phyloP scores from a whole-genome alignment of 2,888 invertebrate genomes.

The Siphonodentalium dalli region DNA sequence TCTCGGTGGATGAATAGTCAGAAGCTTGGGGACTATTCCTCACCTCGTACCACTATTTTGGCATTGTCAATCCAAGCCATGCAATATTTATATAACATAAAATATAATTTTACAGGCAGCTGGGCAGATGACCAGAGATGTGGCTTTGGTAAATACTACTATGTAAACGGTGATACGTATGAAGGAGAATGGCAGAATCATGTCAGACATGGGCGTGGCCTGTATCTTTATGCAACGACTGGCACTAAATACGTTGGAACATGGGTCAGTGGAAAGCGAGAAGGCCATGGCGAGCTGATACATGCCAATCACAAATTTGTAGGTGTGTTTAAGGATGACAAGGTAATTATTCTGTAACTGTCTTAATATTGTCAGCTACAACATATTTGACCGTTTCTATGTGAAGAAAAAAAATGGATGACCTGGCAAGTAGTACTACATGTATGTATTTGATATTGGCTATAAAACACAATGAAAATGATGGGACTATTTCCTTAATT shows the following conservation, averaged over 20 bases:
- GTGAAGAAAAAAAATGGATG: too few relatives aligned
- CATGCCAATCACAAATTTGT: conserved; percentile 65
- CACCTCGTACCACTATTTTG: too few relatives aligned
- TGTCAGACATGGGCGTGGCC: conserved; percentile 63
- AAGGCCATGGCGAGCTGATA: conserved; percentile 63
- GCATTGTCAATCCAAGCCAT: too few relatives aligned
- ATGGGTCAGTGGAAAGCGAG: conserved; percentile 62
- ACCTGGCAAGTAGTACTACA: too few relatives aligned
- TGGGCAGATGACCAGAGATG: conserved; percentile 65
- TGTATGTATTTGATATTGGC: too few relatives aligned
- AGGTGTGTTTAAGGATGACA: conserved; percentile 63
- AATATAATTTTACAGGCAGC: conserved; percentile 48
- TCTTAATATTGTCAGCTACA: background rate
- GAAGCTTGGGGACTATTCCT: too few relatives aligned
- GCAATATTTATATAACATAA: too few relatives aligned
- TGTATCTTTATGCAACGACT: conserved; percentile 61
- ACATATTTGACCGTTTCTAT: background rate
- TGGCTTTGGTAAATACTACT: conserved; percentile 63
- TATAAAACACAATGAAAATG: too few relatives aligned
- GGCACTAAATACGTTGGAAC: conserved; percentile 63
- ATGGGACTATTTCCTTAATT: too few relatives aligned
- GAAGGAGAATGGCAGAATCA: conserved; percentile 66
- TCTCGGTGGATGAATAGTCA: too few relatives aligned
- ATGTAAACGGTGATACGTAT: conserved; percentile 64
- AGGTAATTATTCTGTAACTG: conserved; percentile 42